phyloP scores from a whole-genome alignment of 2,797 vertebrate genomes.

The Acanthurus tractus region DNA sequence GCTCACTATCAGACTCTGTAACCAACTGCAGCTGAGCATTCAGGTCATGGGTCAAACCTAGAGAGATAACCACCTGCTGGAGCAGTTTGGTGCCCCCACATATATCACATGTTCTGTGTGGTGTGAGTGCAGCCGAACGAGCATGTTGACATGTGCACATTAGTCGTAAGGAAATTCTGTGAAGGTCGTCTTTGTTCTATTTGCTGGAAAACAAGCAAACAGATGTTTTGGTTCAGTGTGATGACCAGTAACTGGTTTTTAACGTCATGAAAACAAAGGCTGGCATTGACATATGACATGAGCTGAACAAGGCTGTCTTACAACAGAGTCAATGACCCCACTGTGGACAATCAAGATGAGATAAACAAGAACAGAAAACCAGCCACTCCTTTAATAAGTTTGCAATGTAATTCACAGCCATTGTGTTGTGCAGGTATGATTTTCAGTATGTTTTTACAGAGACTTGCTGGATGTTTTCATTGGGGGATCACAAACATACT shows the following conservation, averaged over 20 bases:
- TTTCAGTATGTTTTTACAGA: conserved; percentile 30
- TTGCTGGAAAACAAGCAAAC: conserved; percentile 54
- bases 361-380: conserved; percentile 14
- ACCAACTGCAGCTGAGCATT: conserved; percentile 61
- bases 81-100: conserved; percentile 35
- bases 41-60: conserved; percentile 72
- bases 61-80: conserved; percentile 82
- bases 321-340: conserved; percentile 10
- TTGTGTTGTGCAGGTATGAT: conserved; percentile 27
- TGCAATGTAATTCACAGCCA: conserved; percentile 50
- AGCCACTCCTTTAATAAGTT: conserved; percentile 56
- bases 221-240: conserved; percentile 62
- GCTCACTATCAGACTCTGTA: conserved; percentile 57
- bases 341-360: conserved; percentile 16
- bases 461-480: conserved; percentile 25
- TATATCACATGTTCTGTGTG: conserved; percentile 48
- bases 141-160: conserved; percentile 33
- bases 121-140: conserved; percentile 12
- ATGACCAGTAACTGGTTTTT: conserved; percentile 31
- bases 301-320: conserved; percentile 10
- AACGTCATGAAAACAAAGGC: conserved; percentile 32
- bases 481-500: conserved; percentile 35
- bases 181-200: conserved; percentile 57
- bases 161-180: conserved; percentile 57
- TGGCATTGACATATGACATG: conserved; percentile 30